Percentiles rank a stretch among this genome's conserved stretches.
Conservation (phyloP, 2,113 vertebrate genomes). For the Ranitomeya variabilis region DNA sequence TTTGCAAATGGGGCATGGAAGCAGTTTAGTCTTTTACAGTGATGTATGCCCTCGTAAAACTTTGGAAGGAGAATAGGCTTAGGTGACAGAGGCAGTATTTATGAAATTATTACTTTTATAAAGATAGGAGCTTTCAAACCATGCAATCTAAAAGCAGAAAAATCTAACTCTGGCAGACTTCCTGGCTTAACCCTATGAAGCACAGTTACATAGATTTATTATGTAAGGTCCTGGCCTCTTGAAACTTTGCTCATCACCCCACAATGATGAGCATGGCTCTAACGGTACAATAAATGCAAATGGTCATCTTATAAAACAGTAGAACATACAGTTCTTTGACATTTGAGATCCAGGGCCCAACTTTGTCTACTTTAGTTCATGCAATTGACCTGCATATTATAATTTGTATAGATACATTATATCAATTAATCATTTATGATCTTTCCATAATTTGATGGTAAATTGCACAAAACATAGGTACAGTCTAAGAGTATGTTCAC, state of each 20-base stretch:
- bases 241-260: neutral
- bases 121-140: slow-evolving; percentile 20
- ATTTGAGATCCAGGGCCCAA: too few relatives aligned
- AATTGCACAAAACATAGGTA: too few relatives aligned
- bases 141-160: slow-evolving; percentile 25
- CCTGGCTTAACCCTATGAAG: neutral
- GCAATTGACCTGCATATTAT: too few relatives aligned
- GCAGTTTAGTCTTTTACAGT: slow-evolving; percentile 41
- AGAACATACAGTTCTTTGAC: neutral
- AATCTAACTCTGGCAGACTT: neutral
- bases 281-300: neutral
- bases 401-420: too few relatives aligned
- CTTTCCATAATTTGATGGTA: too few relatives aligned
- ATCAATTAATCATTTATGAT: too few relatives aligned
- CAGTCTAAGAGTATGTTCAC: too few relatives aligned
- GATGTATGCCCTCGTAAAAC: slow-evolving; percentile 30
- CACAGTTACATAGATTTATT: neutral
- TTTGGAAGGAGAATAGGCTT: slow-evolving; percentile 31
- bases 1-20: slow-evolving; percentile 42
- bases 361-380: too few relatives aligned
- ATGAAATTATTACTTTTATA: slow-evolving; percentile 47
- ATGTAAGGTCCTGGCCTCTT: neutral
- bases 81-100: slow-evolving; percentile 37
- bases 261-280: neutral
- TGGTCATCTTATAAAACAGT: neutral